Conservation (phyloP, 2,888 invertebrate species). For the Balanococcus diminutus region DNA sequence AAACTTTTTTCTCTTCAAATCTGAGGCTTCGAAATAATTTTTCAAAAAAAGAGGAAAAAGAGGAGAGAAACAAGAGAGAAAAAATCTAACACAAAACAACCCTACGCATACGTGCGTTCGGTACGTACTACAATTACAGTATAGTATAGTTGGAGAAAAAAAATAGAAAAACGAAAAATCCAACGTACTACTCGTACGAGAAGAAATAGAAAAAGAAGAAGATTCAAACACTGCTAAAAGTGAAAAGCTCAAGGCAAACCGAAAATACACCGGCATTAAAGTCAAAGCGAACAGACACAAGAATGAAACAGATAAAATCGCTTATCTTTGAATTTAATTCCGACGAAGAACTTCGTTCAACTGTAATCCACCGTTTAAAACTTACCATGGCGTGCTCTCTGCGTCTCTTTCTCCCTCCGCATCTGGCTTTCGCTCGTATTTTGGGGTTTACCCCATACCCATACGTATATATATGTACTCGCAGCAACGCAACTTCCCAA, state of each 20-base stretch:
- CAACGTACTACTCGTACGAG: not conserved
- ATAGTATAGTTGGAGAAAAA: no score
- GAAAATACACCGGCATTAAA: slow-evolving; percentile 26
- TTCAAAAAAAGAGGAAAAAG: not conserved
- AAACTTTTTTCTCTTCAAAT: not conserved
- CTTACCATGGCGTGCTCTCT: not conserved
- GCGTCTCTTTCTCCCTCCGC: not conserved
- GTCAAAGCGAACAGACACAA: slow-evolving; percentile 29
- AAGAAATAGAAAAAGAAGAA: not conserved
- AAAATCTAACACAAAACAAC: not conserved
- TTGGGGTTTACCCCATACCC: not conserved
- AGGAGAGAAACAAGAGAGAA: not conserved
- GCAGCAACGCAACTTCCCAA: not conserved
- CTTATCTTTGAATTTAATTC: slow-evolving; percentile 51
- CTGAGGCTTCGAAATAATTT: not conserved
- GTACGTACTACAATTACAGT: no score
- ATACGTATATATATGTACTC: not conserved
- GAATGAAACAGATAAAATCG: slow-evolving; percentile 43
- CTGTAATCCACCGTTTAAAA: slow-evolving; percentile 42
- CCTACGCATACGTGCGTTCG: not conserved
- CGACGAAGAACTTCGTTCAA: slow-evolving; percentile 44
- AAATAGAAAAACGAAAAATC: not conserved
- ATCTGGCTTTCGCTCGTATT: not conserved
- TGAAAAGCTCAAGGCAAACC: slow-evolving; percentile 39
- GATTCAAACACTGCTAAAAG: slow-evolving; percentile 23